phyloP scores from a whole-genome alignment of 2,797 vertebrate genomes.

The Oreortyx pictus region DNA sequence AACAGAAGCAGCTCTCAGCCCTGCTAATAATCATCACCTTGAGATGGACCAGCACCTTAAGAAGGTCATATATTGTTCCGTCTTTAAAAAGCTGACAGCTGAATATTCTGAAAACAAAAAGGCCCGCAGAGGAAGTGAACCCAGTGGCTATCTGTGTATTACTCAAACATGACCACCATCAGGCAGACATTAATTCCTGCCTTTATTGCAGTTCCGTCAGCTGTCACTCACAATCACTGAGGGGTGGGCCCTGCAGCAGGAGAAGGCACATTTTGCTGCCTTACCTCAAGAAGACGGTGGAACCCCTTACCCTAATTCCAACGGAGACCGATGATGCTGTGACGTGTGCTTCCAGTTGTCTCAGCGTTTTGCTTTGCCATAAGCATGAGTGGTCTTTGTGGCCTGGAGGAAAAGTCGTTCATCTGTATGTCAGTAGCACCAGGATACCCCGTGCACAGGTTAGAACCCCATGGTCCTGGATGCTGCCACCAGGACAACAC shows the following conservation, averaged over 20 bases:
- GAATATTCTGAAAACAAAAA: not conserved
- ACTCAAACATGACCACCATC: not conserved
- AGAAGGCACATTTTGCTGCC: not conserved
- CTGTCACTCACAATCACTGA: not conserved
- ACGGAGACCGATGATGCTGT: not conserved
- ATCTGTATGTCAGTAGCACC: not conserved
- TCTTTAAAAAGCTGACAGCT: not conserved
- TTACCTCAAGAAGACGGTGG: not conserved
- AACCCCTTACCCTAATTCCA: not conserved
- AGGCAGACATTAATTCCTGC: not conserved
- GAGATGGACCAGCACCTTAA: not conserved
- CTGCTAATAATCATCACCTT: not conserved
- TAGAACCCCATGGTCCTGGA: not conserved
- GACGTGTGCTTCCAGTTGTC: not conserved
- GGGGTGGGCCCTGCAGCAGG: not conserved
- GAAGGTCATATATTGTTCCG: not conserved
- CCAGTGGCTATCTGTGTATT: not conserved
- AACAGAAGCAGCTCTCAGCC: not conserved
- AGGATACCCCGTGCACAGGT: not conserved
- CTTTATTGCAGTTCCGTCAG: not conserved
- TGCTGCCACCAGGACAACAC: not conserved
- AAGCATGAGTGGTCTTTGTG: not conserved
- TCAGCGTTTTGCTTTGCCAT: not conserved
- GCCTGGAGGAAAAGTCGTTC: not conserved
- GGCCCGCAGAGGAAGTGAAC: accelerated